A percentile compares a stretch with the other conserved stretches of the same genome.
Evolutionary conservation across 1,140 invertebrate species (phyloP).

Genomic region (Trachelipus rathkii): DNA sequence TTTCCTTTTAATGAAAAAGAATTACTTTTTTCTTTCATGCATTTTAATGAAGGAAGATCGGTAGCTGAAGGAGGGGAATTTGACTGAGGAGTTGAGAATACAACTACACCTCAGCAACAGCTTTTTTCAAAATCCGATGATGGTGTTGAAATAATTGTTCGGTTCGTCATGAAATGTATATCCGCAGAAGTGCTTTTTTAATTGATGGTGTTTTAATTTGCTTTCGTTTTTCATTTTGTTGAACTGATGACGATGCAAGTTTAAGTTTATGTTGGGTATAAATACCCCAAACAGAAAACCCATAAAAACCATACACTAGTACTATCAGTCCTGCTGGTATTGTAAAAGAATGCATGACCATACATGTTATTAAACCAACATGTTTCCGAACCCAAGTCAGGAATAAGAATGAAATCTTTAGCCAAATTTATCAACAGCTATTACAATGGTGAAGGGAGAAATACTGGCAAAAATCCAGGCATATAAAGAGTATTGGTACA

Average conservation of each 20-base stretch:
- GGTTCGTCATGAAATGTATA: not conserved
- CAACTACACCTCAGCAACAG: too few species aligned
- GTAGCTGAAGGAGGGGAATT: too few species aligned
- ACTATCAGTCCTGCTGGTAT: slow-evolving; percentile 51
- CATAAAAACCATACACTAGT: slow-evolving; percentile 50
- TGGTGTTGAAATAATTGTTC: not conserved
- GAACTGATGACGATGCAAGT: slow-evolving; percentile 34
- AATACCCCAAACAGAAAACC: slow-evolving; percentile 48
- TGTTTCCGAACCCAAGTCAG: slow-evolving; percentile 36
- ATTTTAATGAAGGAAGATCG: too few species aligned
- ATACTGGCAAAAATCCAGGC: slow-evolving; percentile 35
- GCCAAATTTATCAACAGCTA: slow-evolving; percentile 31
- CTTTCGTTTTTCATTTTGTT: slow-evolving; percentile 19
- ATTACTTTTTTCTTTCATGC: not conserved
- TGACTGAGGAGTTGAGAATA: too few species aligned
- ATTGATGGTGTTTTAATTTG: not conserved
- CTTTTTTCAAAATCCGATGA: not conserved
- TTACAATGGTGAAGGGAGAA: slow-evolving; percentile 16
- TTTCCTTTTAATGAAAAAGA: not conserved
- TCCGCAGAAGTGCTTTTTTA: not conserved
- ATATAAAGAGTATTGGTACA: slow-evolving; percentile 38
- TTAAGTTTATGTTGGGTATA: slow-evolving; percentile 37
- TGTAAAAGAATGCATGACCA: slow-evolving; percentile 50
- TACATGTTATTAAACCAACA: slow-evolving; percentile 44
- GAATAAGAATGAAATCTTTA: slow-evolving; percentile 18